Evolutionary conservation across 2,888 invertebrate genomes (phyloP).

Genomic region (Dynastes grantii): DNA sequence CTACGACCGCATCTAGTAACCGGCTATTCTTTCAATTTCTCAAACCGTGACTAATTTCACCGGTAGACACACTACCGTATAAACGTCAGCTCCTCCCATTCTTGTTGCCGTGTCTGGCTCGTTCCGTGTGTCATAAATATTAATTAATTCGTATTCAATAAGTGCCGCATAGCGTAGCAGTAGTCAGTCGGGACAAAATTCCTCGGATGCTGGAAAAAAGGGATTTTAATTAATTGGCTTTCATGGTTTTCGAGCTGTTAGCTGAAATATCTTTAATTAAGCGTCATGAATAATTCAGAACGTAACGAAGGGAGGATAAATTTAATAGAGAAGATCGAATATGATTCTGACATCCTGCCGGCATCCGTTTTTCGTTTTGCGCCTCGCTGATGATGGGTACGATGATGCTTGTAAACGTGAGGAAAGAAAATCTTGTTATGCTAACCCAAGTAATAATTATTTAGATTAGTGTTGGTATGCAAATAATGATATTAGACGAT

Average conservation of each 20-base stretch:
- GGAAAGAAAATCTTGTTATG: slow-evolving; percentile 5
- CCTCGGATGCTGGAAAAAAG: slow-evolving; percentile 30
- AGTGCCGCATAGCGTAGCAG: slow-evolving; percentile 21
- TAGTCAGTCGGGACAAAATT: slow-evolving; percentile 23
- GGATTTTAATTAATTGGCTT: slow-evolving; percentile 37
- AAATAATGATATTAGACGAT: background rate
- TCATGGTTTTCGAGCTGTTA: slow-evolving; percentile 33
- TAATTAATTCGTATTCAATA: slow-evolving; percentile 39
- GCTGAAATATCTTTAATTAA: slow-evolving; percentile 38
- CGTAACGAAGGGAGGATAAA: slow-evolving; percentile 7
- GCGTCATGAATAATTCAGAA: slow-evolving; percentile 30
- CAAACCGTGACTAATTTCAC: slow-evolving; percentile 24
- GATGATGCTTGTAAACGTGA: slow-evolving; percentile 3
- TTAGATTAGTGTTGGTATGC: background rate
- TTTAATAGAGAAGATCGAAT: slow-evolving; percentile 28
- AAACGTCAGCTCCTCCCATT: slow-evolving; percentile 25
- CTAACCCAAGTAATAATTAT: background rate
- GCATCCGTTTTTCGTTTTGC: background rate
- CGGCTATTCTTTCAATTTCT: slow-evolving; percentile 17
- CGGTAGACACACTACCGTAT: slow-evolving; percentile 33
- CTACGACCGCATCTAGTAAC: background rate
- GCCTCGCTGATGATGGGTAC: slow-evolving; percentile 3
- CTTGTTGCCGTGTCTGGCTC: background rate
- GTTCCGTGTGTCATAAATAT: slow-evolving; percentile 29
- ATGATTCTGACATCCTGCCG: slow-evolving; percentile 5